These are phyloP conservation scores for Squalus acanthias DNA, from an alignment of 2,797 vertebrate genomes.

Conservation along the genomic window DNA sequence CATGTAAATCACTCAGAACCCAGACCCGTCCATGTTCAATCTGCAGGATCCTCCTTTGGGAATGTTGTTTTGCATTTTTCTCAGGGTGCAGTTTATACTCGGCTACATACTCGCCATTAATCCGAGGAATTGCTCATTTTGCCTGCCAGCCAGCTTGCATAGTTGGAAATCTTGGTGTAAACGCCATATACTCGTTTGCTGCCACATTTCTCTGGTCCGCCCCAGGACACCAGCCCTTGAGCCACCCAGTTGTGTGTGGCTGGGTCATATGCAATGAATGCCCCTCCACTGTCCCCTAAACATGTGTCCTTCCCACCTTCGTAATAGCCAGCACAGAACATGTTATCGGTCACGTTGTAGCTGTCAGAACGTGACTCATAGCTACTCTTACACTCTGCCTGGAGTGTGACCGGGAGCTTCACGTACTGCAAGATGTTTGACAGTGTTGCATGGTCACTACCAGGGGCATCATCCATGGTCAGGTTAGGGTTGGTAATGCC, in stretches of 20 bases:
- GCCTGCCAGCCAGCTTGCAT: constrained; percentile 72
- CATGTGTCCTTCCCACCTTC: constrained; percentile 89
- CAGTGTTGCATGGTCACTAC: constrained; percentile 61
- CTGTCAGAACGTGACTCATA: constrained; percentile 76
- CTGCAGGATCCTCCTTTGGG: not conserved
- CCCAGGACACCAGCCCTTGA: constrained; percentile 91
- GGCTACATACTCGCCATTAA: not conserved
- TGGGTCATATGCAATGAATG: constrained; percentile 73
- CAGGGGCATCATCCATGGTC: constrained; percentile 60
- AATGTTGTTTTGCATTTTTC: not conserved
- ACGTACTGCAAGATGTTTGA: constrained; percentile 83
- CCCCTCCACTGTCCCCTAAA: constrained; percentile 90
- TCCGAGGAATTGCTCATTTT: constrained; percentile 56
- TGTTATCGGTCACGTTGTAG: constrained; percentile 89
- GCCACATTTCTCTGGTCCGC: constrained; percentile 86
- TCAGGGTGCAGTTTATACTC: too few species aligned
- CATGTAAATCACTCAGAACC: constrained; percentile 47
- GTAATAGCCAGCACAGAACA: constrained; percentile 92
- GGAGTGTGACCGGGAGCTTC: constrained; percentile 83
- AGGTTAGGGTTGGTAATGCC: constrained; percentile 79
- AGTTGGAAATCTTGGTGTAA: constrained; percentile 85
- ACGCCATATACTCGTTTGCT: constrained; percentile 89
- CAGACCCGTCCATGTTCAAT: constrained; percentile 39
- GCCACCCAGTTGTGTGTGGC: constrained; percentile 71
- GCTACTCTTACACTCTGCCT: constrained; percentile 77